Evolutionary conservation across 2,888 invertebrate species (phyloP).

Genomic region (Epistrophe grossulariae): DNA sequence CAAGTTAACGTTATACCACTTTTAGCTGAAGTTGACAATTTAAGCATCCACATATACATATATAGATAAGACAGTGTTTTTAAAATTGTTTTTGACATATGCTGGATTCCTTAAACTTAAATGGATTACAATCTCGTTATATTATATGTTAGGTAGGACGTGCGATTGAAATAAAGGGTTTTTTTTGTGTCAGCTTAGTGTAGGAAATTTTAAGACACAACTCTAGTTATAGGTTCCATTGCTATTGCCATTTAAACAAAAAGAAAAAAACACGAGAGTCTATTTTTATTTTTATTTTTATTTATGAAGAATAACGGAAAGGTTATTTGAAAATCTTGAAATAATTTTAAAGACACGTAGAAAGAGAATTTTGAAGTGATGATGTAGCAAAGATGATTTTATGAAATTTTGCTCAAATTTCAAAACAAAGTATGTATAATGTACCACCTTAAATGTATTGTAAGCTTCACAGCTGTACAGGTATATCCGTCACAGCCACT

Average conservation of each 20-base stretch:
- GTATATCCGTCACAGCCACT: too few relatives aligned
- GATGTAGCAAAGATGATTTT: too few relatives aligned
- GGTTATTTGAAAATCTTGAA: too few relatives aligned
- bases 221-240: neutral
- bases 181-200: slow-evolving; percentile 1
- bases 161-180: slow-evolving; percentile 8
- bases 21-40: slow-evolving; percentile 28
- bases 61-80: slow-evolving; percentile 22
- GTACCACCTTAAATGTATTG: too few relatives aligned
- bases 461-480: too few relatives aligned
- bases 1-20: slow-evolving; percentile 21
- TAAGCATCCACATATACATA: slow-evolving; percentile 17
- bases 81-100: slow-evolving; percentile 39
- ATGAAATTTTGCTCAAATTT: too few relatives aligned
- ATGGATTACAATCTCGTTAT: slow-evolving; percentile 33
- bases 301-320: too few relatives aligned
- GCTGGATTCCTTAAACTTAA: slow-evolving; percentile 20
- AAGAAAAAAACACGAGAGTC: too few relatives aligned
- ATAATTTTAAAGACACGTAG: too few relatives aligned
- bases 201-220: neutral
- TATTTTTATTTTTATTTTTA: too few relatives aligned
- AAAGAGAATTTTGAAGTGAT: too few relatives aligned
- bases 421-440: too few relatives aligned
- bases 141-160: slow-evolving; percentile 1
- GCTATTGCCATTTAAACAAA: neutral